Evolutionary conservation across 2,797 vertebrate species (phyloP).

Genomic region (Hipposideros larvatus): DNA sequence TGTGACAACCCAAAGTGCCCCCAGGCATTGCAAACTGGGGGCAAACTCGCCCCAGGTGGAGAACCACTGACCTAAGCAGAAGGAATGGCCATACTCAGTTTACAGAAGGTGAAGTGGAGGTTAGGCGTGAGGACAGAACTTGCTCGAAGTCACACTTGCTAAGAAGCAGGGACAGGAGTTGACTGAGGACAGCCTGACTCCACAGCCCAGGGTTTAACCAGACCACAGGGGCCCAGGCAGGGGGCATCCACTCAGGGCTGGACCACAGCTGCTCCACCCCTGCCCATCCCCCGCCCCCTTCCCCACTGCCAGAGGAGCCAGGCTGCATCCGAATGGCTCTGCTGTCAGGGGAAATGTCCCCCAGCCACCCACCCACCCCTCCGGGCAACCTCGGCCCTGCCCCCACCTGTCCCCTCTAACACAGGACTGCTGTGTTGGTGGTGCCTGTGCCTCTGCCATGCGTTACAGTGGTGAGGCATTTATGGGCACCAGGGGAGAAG

Average conservation of each 20-base stretch:
- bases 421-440: neutral
- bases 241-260: too few relatives aligned
- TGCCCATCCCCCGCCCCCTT: too few relatives aligned
- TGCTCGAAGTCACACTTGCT: neutral
- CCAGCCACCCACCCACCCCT: too few relatives aligned
- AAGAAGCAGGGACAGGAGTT: neutral
- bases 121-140: neutral
- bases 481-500: neutral
- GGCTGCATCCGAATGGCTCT: neutral
- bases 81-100: neutral
- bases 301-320: neutral
- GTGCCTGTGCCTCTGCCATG: neutral
- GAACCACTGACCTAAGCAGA: neutral
- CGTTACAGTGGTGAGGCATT: neutral
- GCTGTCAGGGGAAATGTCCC: neutral
- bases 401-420: neutral
- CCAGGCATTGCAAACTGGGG: rapidly evolving
- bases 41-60: neutral
- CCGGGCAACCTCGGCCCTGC: neutral
- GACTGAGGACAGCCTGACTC: neutral
- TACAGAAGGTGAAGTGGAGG: neutral
- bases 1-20: neutral
- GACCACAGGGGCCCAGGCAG: neutral
- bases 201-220: neutral
- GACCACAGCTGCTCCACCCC: neutral